Evolutionary conservation across 2,797 vertebrate species (phyloP), one percentile per base, ranked within the genome.

Genomic region (Peromyscus attwateri): DNA sequence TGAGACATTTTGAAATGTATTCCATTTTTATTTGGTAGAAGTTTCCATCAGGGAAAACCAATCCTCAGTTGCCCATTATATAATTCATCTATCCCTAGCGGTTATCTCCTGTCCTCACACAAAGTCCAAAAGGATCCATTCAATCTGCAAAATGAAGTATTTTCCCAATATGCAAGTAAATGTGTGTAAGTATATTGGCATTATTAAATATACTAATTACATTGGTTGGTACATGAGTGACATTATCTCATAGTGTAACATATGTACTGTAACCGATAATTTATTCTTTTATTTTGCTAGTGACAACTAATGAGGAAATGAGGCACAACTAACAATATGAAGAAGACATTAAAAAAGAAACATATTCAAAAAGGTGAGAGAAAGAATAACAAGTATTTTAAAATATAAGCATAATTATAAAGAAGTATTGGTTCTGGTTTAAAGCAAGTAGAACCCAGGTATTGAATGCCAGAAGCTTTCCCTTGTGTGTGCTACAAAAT

Each of bases 101-200:
- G 80, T 23, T 64, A 25, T 79, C 60, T 89, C 40, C 40, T 92
- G 37, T 70, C 23, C 6, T 71, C 43, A 96, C 68, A 93, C 21
- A 76, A 29, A 93, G 92, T 94, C 62, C 34, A 88, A 89, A 97
- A 92, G n/a, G 19, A 80, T 68, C 23, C 23, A 31, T 64, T 83
- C 94, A 96, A 84, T 91, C 21, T 80, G 29, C 46, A 89, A 89
- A 92, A 40, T 76, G n/a, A 96, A 94, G 88, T 34, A 57, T 81
- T 95, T 95, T 34, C 52, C 31, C 46, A 17, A 85, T 83, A 55
- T 88, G 37, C 82, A 91, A 94, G 89, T 83, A 82, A 91, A 31
- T 91, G 31, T 16, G 14, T 83, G 0, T 70, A 13, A 71, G 52
- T 91, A 77, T 12, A 62, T 6, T 91, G 70, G 29, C 21, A 70